Evolutionary conservation across 2,888 invertebrate genomes (phyloP).

Genomic region (Drosophila yooni): DNA sequence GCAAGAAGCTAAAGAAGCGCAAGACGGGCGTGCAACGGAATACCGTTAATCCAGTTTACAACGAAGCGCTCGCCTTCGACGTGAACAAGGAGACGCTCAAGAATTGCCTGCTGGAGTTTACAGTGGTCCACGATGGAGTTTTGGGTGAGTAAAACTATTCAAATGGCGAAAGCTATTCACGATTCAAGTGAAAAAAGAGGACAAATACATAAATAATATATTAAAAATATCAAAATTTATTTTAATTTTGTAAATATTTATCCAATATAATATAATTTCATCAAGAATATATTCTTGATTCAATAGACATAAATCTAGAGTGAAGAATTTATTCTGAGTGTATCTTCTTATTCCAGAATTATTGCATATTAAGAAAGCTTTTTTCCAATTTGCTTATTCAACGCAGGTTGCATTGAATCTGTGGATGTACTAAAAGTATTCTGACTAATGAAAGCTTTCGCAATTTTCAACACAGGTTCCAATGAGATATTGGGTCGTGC

Average conservation of each 20-base stretch:
- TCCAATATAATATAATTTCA: neutral
- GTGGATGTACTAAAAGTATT: neutral
- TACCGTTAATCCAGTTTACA: constrained; percentile 95
- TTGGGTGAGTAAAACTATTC: constrained; percentile 83
- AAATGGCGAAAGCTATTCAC: neutral
- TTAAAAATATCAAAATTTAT: neutral
- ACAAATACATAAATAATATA: neutral
- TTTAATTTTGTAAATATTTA: neutral
- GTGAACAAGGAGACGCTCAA: constrained; percentile 89
- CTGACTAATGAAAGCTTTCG: neutral
- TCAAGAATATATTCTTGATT: neutral
- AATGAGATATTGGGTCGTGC: constrained; percentile 86
- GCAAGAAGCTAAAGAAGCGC: constrained; percentile 96
- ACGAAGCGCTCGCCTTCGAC: constrained; percentile 97
- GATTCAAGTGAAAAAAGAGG: neutral
- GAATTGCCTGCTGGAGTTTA: constrained; percentile 87
- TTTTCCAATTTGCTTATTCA: neutral
- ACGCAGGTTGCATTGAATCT: neutral
- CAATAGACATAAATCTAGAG: too few species aligned
- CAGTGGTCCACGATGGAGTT: constrained; percentile 87
- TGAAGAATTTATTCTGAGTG: too few species aligned
- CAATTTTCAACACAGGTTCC: constrained; percentile 82
- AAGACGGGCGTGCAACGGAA: constrained; percentile 96
- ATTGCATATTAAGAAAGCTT: neutral
- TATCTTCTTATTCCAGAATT: too few species aligned